Conservation (phyloP, 2,888 invertebrate species). For the Lithophane semibrunnea region DNA sequence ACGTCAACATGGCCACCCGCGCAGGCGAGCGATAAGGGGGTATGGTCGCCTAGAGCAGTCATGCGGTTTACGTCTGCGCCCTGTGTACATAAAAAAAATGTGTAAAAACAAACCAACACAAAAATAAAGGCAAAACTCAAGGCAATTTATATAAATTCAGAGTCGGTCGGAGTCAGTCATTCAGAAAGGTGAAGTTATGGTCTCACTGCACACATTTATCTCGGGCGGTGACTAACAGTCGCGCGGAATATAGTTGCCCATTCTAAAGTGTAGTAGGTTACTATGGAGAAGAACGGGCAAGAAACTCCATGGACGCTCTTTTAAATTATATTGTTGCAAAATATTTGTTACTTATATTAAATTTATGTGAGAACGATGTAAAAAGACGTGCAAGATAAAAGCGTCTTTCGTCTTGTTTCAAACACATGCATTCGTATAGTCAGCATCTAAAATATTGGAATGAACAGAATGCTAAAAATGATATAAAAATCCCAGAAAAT, state of each 20-base stretch:
- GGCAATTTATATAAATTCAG: too few species aligned
- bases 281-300: neutral
- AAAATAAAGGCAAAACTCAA: neutral
- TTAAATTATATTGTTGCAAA: too few species aligned
- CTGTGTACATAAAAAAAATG: conserved; percentile 62
- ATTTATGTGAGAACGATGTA: neutral
- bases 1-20: conserved; percentile 98
- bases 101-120: too few species aligned
- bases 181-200: neutral
- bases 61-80: conserved; percentile 91
- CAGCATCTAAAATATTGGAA: neutral
- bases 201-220: too few species aligned
- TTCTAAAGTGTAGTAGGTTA: too few species aligned
- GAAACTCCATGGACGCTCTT: neutral
- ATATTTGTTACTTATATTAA: too few species aligned
- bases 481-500: neutral
- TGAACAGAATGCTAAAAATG: neutral
- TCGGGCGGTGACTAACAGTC: too few species aligned
- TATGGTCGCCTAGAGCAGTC: conserved; percentile 98
- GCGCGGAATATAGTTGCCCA: too few species aligned
- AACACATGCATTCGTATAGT: too few species aligned
- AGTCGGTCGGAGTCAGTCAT: too few species aligned
- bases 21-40: conserved; percentile 98
- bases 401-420: neutral
- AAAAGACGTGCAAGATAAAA: neutral